Base-by-base conservation (phyloP, 2,888 invertebrate species). In the Ophioninae sp. region DNA sequence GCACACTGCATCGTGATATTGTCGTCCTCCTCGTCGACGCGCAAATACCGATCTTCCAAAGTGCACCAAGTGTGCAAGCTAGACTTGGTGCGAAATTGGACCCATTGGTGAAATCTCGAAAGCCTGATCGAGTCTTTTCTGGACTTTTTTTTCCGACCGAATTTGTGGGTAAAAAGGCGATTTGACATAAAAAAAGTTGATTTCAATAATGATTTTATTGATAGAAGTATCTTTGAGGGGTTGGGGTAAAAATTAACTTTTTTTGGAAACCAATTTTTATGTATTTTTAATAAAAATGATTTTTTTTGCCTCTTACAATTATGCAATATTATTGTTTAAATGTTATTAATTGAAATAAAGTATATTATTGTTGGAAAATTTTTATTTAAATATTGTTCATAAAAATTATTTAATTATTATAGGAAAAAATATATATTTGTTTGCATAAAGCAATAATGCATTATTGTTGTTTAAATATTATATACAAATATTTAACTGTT, bases 1-100 rank as follows among this genome's bases (percentile, higher is more conserved):
- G 51, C 13, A 51, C 79, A 68, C 58, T 73, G 73, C 44, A 67
- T 79, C 73, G 65, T 44, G 79, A 79, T 73, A 79, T 41, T 73
- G 79, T 79, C 79, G 22, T 41, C 67, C 51, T 73, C 44, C 37
- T n/a, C 73, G 30, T 63, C 20, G 30, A 64, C 41, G 59, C 41
- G 37, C 23, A 59, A 65, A 77, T 56, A 71, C 13, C 37, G 37
- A n/a, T 30, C 41, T 44, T 68, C 68, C 68, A 44, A 39, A 22
- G 20, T 56, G 75, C 6, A 56, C 41, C 17, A 51, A 51, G 51
- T 51, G 51, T 51, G 17, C 51, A 13, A 51, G 51, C 6, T 17
- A 51, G 51, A 51, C 51, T 51, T 51, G 51, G 51, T 51, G 51
- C 17, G 51, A 51, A 51, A 13, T 51, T 51, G 51, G 51, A 51